phyloP scores from a whole-genome alignment of 2,888 invertebrate genomes.

The Anthophora plumipes region DNA sequence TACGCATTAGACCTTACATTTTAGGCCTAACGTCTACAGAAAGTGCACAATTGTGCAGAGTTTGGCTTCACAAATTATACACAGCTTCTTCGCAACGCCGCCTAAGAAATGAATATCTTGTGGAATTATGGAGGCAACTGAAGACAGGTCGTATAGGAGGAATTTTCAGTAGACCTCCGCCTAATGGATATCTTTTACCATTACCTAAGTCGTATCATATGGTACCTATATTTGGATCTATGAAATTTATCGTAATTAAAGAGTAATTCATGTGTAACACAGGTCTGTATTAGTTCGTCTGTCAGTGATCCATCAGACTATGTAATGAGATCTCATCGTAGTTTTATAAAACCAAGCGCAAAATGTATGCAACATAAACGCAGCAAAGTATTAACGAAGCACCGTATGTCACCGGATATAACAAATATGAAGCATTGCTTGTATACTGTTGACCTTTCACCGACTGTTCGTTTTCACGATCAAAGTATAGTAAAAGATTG shows the following conservation, averaged over 20 bases:
- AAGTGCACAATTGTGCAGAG: constrained; percentile 72
- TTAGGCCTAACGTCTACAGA: constrained; percentile 63
- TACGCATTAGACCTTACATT: constrained; percentile 72
- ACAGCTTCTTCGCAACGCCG: constrained; percentile 70
- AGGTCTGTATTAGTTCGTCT: constrained; percentile 73
- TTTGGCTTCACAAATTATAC: constrained; percentile 80
- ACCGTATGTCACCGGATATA: constrained; percentile 19
- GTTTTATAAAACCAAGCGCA: constrained; percentile 42
- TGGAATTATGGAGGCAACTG: constrained; percentile 76
- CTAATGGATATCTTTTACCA: constrained; percentile 69
- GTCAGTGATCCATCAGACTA: constrained; percentile 71
- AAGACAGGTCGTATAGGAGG: constrained; percentile 71
- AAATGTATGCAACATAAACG: constrained; percentile 35
- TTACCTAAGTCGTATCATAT: constrained; percentile 62
- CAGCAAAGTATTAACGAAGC: constrained; percentile 13
- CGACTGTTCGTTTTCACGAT: constrained; percentile 31
- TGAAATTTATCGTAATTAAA: constrained; percentile 10
- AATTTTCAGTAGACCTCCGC: constrained; percentile 75
- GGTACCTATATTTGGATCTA: constrained; percentile 65
- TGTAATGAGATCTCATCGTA: constrained; percentile 49
- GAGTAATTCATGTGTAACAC: constrained; percentile 31
- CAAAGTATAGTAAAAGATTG: constrained; percentile 15
- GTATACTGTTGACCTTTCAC: constrained; percentile 8
- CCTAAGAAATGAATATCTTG: constrained; percentile 79
- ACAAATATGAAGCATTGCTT: constrained; percentile 26